Percentiles rank a stretch among this genome's conserved stretches.
Conservation (phyloP, 2,113 vertebrate genomes). For the Hemichromis elongatus region DNA sequence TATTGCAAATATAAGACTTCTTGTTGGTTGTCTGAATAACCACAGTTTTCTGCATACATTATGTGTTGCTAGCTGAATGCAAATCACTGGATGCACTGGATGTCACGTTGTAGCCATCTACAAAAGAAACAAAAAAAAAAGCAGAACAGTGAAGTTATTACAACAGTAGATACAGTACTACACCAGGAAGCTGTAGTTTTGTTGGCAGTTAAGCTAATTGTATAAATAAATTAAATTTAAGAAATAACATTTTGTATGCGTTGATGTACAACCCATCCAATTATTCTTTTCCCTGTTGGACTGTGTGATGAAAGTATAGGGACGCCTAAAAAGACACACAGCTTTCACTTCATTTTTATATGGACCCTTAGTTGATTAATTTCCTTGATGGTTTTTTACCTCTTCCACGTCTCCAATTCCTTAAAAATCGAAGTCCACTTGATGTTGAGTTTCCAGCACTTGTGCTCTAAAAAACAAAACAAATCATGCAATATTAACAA, state of each 20-base stretch:
- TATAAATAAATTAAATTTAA: not conserved
- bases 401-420: not conserved
- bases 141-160: not conserved
- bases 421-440: not conserved
- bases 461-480: constrained; percentile 26
- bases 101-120: not conserved
- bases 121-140: not conserved
- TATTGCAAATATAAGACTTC: not conserved
- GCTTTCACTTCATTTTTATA: not conserved
- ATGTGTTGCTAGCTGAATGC: not conserved
- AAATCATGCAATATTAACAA: not conserved
- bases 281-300: fast-evolving
- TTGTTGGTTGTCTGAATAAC: not conserved
- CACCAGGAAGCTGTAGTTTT: not conserved
- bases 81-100: not conserved
- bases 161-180: not conserved
- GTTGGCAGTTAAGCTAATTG: fast-evolving
- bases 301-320: not conserved
- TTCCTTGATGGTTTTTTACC: not conserved
- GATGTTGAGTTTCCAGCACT: not conserved
- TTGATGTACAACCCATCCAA: not conserved
- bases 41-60: not conserved
- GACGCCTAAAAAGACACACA: not conserved
- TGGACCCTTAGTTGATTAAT: not conserved
- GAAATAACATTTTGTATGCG: not conserved